A percentile compares a stretch with the other conserved stretches of the same genome.
Conservation (phyloP, 2,113 vertebrate genomes). For the Peromyscus californicus region DNA sequence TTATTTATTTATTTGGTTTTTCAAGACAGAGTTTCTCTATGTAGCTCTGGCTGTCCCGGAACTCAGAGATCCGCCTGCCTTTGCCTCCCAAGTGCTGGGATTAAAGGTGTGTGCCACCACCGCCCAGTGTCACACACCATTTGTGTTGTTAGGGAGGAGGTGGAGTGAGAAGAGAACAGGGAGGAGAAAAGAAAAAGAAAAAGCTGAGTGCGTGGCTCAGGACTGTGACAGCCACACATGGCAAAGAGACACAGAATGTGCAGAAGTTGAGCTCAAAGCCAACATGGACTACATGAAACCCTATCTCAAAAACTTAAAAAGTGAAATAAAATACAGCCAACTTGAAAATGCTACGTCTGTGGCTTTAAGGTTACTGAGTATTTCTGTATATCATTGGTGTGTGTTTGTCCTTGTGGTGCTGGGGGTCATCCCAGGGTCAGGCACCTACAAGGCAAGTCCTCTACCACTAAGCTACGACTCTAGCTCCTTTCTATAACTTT, state of each 20-base stretch:
- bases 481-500: neutral
- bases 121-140: neutral
- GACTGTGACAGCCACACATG: too few species aligned
- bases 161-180: neutral
- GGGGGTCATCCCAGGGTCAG: neutral
- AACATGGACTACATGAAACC: too few species aligned
- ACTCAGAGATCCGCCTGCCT: too few species aligned
- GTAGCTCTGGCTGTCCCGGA: too few species aligned
- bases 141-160: neutral
- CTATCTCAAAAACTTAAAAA: neutral
- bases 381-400: neutral
- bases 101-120: too few species aligned
- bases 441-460: neutral
- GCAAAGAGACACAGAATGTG: neutral
- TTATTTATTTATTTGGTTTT: too few species aligned
- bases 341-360: neutral
- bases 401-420: neutral
- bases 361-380: neutral
- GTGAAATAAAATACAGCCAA: neutral
- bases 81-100: too few species aligned
- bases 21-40: too few species aligned
- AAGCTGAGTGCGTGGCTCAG: too few species aligned
- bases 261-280: neutral
- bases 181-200: neutral
- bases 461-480: slow-evolving; percentile 23